phyloP scores from a whole-genome alignment of 2,888 invertebrate species.

The Ormia ochracea region DNA sequence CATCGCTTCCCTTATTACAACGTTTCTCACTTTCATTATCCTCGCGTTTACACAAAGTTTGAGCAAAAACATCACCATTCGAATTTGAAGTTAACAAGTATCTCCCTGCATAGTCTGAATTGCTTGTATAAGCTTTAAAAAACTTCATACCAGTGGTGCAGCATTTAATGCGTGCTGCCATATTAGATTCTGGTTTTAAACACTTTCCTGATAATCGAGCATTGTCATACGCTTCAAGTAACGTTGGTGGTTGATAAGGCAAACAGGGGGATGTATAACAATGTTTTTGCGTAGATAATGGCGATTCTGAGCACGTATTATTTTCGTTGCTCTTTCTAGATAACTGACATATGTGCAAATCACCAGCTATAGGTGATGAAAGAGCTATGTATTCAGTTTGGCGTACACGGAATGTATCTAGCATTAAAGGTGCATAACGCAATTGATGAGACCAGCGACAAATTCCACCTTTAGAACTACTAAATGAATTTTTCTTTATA shows the following conservation, averaged over 20 bases:
- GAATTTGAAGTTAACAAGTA: constrained; percentile 70
- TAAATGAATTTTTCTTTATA: constrained; percentile 64
- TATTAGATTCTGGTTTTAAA: constrained; percentile 67
- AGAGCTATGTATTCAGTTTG: constrained; percentile 69
- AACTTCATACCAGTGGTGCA: constrained; percentile 71
- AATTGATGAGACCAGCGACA: constrained; percentile 74
- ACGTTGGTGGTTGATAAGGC: constrained; percentile 69
- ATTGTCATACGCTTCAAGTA: constrained; percentile 66
- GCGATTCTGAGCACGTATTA: neutral
- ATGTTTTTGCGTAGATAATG: constrained; percentile 22
- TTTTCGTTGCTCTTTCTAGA: constrained; percentile 31
- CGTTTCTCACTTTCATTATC: constrained; percentile 51
- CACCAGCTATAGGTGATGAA: constrained; percentile 67
- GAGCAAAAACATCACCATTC: constrained; percentile 70
- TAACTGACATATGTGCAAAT: constrained; percentile 71
- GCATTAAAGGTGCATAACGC: constrained; percentile 68
- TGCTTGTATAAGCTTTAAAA: constrained; percentile 21
- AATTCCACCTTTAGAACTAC: constrained; percentile 61
- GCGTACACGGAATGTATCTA: constrained; percentile 65
- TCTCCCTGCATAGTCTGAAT: constrained; percentile 63
- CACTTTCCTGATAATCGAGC: constrained; percentile 66
- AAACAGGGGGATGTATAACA: constrained; percentile 66
- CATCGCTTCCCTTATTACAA: constrained; percentile 63
- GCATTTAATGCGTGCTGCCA: constrained; percentile 67
- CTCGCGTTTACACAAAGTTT: constrained; percentile 58